Evolutionary conservation across 2,888 invertebrate genomes (phyloP), one percentile per base, ranked within the genome.

Genomic region (Aromia moschata): DNA sequence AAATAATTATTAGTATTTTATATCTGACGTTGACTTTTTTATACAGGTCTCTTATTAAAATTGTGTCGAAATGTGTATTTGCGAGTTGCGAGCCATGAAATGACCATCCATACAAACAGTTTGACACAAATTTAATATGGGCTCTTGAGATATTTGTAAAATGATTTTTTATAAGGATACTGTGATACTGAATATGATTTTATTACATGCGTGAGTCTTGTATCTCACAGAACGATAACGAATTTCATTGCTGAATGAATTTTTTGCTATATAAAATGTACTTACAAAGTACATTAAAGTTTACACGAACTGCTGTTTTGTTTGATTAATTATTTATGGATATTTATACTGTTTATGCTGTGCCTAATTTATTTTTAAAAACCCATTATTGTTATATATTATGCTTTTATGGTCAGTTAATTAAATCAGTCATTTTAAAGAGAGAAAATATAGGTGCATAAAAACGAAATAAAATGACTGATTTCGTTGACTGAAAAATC

Each of bases 371-470:
- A 62, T 62, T 64, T 58, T 61, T 58, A 60, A 52, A 40, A 7
- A 33, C 5, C 4, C 10, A 31, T 15, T 52, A 52, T 41, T 52
- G 52, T 52, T 52, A 52, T 20, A 36, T 15, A 33, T 33, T 14
- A 7, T 25, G 25, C 49, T 37, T 5, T 1, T 9, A 52, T 14
- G 3, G 30, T 31, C 1, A 31, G 40, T 31, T 41, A 44, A 52
- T 44, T 37, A 51, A 41, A 51, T 52, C 45, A 12, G 5, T 54
- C 31, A 46, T 52, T 41, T 45, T 53, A 58, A n/a, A n/a, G 70
- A 71, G 71, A 72, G 70, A 69, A 65, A 73, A 73, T 73, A 73
- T 73, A 73, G 73, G 73, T 72, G 73, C 52, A 52, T 41, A 30
- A 31, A 51, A 31, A 37, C 9, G 17, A 41, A 41, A 15, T 31